These are phyloP conservation scores for Pachyuromys duprasi DNA, from an alignment of 2,797 vertebrate species.

Conservation along the genomic window DNA sequence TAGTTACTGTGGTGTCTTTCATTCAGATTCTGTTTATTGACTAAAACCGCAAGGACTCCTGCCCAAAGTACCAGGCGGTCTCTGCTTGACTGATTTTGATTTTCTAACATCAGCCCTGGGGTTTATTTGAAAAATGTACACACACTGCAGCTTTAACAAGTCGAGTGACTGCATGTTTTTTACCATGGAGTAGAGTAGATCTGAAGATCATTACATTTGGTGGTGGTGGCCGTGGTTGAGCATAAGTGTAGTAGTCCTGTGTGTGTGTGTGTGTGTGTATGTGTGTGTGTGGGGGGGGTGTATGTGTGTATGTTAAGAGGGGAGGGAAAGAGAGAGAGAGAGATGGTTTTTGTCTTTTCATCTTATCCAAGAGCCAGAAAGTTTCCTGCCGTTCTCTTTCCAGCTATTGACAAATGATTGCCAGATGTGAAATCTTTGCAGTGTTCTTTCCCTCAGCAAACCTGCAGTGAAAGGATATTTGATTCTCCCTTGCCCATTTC, in stretches of 20 bases:
- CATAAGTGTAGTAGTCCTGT: slow-evolving; percentile 92
- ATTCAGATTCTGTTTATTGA: slow-evolving; percentile 89
- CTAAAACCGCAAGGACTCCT: slow-evolving; percentile 89
- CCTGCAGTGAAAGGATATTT: slow-evolving; percentile 92
- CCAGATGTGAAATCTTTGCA: slow-evolving; percentile 95
- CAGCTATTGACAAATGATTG: slow-evolving; percentile 97
- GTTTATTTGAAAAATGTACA: slow-evolving; percentile 89
- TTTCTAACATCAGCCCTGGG: slow-evolving; percentile 88
- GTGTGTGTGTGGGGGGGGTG: slow-evolving; percentile 93
- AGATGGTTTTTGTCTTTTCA: slow-evolving; percentile 98
- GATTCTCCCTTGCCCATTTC: slow-evolving; percentile 91
- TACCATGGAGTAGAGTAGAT: slow-evolving; percentile 86
- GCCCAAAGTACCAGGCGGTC: slow-evolving; percentile 87
- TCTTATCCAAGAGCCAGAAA: slow-evolving; percentile 96
- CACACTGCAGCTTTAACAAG: slow-evolving; percentile 88
- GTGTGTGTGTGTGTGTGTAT: slow-evolving; percentile 89
- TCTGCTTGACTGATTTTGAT: slow-evolving; percentile 88
- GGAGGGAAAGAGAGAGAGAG: slow-evolving; percentile 82
- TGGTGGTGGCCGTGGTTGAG: not conserved
- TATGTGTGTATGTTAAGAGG: slow-evolving; percentile 89
- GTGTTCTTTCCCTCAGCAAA: slow-evolving; percentile 88
- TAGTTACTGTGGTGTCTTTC: slow-evolving; percentile 88
- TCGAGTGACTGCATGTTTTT: slow-evolving; percentile 87
- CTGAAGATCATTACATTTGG: slow-evolving; percentile 88
- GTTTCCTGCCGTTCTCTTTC: slow-evolving; percentile 98